Conservation (phyloP, 2,113 vertebrate species). For the Hippocampus abdominalis region DNA sequence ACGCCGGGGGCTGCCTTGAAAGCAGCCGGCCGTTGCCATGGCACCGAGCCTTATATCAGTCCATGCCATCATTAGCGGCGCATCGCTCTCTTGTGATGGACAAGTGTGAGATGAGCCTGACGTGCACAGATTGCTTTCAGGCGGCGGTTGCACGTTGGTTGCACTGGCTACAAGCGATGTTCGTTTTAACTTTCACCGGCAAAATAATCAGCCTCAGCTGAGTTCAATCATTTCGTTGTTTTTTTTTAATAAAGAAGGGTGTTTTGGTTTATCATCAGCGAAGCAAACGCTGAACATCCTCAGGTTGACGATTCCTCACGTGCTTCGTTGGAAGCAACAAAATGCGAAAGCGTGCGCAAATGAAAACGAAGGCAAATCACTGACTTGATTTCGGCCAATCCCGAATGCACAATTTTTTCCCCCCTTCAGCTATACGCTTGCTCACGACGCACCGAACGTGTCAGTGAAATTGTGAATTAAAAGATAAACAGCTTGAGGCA, state of each 20-base stretch:
- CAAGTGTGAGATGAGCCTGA: constrained; percentile 51
- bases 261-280: not conserved
- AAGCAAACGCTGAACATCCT: not conserved
- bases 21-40: constrained; percentile 48
- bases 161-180: constrained; percentile 1
- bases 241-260: not conserved
- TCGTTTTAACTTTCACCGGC: not conserved
- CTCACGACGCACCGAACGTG: constrained; percentile 22
- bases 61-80: constrained; percentile 31
- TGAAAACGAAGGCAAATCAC: not conserved
- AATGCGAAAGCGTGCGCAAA: not conserved
- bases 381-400: no score
- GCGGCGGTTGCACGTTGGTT: not conserved
- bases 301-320: not conserved
- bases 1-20: constrained; percentile 23
- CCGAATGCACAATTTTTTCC: constrained; percentile 21
- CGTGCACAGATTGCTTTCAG: constrained; percentile 36
- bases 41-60: constrained; percentile 16
- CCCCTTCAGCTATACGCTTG: constrained; percentile 16
- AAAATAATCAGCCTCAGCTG: not conserved
- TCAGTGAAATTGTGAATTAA: constrained; percentile 37
- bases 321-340: not conserved
- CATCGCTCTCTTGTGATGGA: constrained; percentile 44
- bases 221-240: not conserved
- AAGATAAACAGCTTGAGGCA: constrained; percentile 41